Percentiles rank a stretch among this genome's conserved stretches.
Evolutionary conservation across 2,888 invertebrate genomes (phyloP).

Genomic region (Pomacea canaliculata): DNA sequence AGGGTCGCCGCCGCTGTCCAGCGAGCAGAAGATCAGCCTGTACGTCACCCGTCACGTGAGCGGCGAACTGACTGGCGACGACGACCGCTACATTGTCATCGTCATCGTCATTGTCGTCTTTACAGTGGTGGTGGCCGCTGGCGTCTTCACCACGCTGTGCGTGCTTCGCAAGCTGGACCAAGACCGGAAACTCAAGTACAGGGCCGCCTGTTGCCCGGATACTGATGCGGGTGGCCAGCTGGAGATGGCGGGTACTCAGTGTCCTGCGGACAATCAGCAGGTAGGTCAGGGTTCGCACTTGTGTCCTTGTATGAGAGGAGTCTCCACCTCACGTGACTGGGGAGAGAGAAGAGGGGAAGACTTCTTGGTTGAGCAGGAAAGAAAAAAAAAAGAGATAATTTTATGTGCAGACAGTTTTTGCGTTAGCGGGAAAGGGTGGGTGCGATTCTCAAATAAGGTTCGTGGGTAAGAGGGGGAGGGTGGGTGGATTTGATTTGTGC

Average conservation of each 20-base stretch:
- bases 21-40: slow-evolving; percentile 8
- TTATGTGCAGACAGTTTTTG: too few relatives aligned
- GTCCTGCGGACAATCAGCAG: slow-evolving; percentile 10
- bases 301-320: too few relatives aligned
- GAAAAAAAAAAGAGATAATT: neutral
- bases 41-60: slow-evolving; percentile 19
- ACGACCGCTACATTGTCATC: slow-evolving; percentile 34
- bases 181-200: slow-evolving; percentile 29
- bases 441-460: too few relatives aligned
- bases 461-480: too few relatives aligned
- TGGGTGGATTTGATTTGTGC: too few relatives aligned
- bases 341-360: neutral
- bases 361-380: neutral
- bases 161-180: slow-evolving; percentile 33
- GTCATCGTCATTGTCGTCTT: slow-evolving; percentile 35
- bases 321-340: neutral
- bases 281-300: neutral
- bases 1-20: slow-evolving; percentile 5
- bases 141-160: slow-evolving; percentile 32
- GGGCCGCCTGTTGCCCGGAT: slow-evolving; percentile 5
- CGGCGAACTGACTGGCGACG: neutral
- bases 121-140: slow-evolving; percentile 34
- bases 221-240: neutral
- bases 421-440: too few relatives aligned
- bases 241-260: neutral